These are phyloP conservation scores for Hesperophylax magnus DNA, from an alignment of 1,140 invertebrate species.

Conservation along the genomic window DNA sequence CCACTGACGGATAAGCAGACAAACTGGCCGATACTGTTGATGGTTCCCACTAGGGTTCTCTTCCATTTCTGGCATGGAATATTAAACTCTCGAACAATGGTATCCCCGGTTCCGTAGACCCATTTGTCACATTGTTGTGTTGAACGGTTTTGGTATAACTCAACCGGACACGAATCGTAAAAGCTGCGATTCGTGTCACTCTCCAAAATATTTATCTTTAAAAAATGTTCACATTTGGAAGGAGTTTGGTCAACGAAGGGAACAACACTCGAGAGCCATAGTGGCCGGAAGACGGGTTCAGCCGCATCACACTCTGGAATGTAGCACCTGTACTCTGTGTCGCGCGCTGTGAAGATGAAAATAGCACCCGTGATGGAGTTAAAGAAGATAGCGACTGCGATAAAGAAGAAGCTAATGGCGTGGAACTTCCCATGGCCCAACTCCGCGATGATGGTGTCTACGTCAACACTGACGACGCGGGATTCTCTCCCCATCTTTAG, in stretches of 20 bases:
- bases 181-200: neutral
- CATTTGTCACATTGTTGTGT: conserved; percentile 57
- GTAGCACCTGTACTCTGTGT: conserved; percentile 71
- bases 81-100: conserved; percentile 60
- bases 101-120: conserved; percentile 49
- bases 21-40: conserved; percentile 81
- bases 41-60: conserved; percentile 78
- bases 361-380: conserved; percentile 69
- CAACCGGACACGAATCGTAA: conserved; percentile 59
- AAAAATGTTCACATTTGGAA: conserved; percentile 69
- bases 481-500: conserved; percentile 47
- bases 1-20: conserved; percentile 78
- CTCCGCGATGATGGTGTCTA: conserved; percentile 53
- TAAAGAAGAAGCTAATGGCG: conserved; percentile 67
- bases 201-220: conserved; percentile 47
- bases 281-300: conserved; percentile 59
- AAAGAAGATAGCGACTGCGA: conserved; percentile 70
- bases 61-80: conserved; percentile 76
- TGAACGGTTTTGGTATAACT: conserved; percentile 59
- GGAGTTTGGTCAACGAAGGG: conserved; percentile 63
- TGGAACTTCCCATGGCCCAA: conserved; percentile 71
- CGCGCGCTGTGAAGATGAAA: conserved; percentile 72
- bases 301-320: conserved; percentile 70
- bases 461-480: conserved; percentile 49
- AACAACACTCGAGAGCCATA: conserved; percentile 68